These are phyloP conservation scores for Ornithorhynchus anatinus DNA, from an alignment of 2,113 vertebrate genomes.

Conservation along the genomic window DNA sequence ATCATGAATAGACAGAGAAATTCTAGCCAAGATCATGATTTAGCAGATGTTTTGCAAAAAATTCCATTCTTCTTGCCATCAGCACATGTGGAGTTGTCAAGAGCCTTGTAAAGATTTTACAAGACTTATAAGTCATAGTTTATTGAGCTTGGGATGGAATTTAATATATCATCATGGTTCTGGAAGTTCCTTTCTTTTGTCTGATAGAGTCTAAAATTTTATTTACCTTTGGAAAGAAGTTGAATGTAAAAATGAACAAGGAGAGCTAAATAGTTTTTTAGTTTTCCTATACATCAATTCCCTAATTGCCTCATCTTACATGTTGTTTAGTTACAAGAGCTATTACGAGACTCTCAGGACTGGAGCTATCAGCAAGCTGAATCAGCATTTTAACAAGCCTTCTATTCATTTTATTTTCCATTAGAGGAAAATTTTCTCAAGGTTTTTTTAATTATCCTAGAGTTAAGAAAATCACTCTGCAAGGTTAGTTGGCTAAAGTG, in stretches of 20 bases:
- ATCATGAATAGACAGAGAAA: conserved; percentile 21
- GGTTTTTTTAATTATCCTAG: conserved; percentile 14
- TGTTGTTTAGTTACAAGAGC: not conserved
- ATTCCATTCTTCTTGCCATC: conserved; percentile 72
- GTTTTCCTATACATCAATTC: not conserved
- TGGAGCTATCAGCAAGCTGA: not conserved
- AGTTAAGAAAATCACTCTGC: conserved; percentile 24
- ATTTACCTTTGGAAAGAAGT: conserved; percentile 32
- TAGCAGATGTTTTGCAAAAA: conserved; percentile 76
- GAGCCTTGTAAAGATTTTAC: conserved; percentile 74
- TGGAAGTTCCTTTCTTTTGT: conserved; percentile 55
- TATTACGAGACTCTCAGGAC: not conserved
- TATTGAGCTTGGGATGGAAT: conserved; percentile 73
- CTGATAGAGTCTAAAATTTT: conserved; percentile 32
- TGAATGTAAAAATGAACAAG: conserved; percentile 20
- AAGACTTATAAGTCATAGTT: conserved; percentile 75
- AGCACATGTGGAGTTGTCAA: conserved; percentile 69
- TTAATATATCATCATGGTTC: conserved; percentile 64
- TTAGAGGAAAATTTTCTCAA: conserved; percentile 22
- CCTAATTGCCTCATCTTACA: not conserved
- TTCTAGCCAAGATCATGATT: conserved; percentile 63
- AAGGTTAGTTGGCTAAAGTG: conserved; percentile 4
- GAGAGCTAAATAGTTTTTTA: not conserved
- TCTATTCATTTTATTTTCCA: conserved; percentile 20
- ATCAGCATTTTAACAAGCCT: conserved; percentile 15